phyloP scores from a whole-genome alignment of 2,888 invertebrate genomes.

The Drosophila algonquin region DNA sequence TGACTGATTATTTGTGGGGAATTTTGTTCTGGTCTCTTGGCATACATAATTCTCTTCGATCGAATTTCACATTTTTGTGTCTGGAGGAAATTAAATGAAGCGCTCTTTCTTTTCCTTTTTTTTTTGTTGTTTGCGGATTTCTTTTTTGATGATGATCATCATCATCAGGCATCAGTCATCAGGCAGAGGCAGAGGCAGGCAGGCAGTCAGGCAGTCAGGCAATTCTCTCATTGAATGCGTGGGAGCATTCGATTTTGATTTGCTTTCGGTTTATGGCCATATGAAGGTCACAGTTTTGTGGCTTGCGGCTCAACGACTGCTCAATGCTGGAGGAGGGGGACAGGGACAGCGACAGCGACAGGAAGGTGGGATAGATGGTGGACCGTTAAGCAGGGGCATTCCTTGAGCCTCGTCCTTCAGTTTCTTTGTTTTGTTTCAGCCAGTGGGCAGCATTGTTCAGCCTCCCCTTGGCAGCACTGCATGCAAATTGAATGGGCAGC shows the following conservation, averaged over 20 bases:
- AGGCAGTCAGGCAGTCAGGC: background rate
- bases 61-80: slow-evolving; percentile 69
- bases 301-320: background rate
- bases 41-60: slow-evolving; percentile 69
- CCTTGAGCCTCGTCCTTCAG: no score
- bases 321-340: no score
- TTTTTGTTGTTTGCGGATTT: slow-evolving; percentile 17
- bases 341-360: no score
- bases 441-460: no score
- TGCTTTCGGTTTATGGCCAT: slow-evolving; percentile 54
- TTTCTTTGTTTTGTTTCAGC: no score
- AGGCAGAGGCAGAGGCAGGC: background rate
- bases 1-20: slow-evolving; percentile 63
- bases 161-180: slow-evolving; percentile 10
- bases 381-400: no score
- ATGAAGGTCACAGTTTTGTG: slow-evolving; percentile 53
- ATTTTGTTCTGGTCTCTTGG: slow-evolving; percentile 29
- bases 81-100: slow-evolving; percentile 62
- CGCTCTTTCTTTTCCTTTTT: slow-evolving; percentile 44
- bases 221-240: slow-evolving; percentile 39
- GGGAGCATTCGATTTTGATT: slow-evolving; percentile 48
- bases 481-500: no score
- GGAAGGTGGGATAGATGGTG: background rate
- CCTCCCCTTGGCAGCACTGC: no score
- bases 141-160: slow-evolving; percentile 19